Conservation (phyloP, 2,888 invertebrate species). For the Meiosimyza decipiens region DNA sequence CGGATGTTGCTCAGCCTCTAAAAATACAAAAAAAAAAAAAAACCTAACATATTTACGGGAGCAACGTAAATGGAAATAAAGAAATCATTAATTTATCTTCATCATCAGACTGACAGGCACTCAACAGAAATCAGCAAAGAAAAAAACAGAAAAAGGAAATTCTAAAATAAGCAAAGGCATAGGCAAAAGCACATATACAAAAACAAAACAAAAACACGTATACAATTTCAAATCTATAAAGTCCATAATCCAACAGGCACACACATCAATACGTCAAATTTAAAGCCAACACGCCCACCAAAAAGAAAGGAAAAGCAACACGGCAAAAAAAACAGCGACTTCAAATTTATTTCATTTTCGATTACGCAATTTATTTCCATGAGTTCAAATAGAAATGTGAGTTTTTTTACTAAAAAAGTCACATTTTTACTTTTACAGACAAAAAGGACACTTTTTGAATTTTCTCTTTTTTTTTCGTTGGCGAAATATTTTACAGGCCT, state of each 20-base stretch:
- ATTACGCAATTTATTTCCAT: conserved; percentile 33
- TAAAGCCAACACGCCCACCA: background rate
- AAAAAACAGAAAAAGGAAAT: background rate
- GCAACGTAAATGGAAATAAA: too few relatives aligned
- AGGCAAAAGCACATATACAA: background rate
- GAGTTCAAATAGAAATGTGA: background rate
- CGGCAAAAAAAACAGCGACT: background rate
- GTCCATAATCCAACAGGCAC: conserved; percentile 22
- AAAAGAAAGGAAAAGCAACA: background rate
- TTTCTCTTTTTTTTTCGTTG: background rate
- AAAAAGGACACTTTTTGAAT: conserved; percentile 2
- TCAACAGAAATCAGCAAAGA: background rate
- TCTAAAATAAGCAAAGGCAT: background rate
- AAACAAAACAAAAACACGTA: too few relatives aligned
- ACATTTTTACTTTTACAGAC: background rate
- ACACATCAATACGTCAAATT: conserved; percentile 32
- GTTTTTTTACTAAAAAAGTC: background rate
- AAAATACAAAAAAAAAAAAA: too few relatives aligned
- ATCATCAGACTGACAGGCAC: background rate
- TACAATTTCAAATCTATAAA: background rate
- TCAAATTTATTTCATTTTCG: conserved; percentile 7
- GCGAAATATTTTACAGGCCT: background rate
- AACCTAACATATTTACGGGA: too few relatives aligned
- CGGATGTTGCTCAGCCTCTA: too few relatives aligned
- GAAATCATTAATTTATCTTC: too few relatives aligned